These are phyloP conservation scores for Porites lobata DNA, from an alignment of 92 coral and sea anemone genomes.

Conservation along the genomic window DNA sequence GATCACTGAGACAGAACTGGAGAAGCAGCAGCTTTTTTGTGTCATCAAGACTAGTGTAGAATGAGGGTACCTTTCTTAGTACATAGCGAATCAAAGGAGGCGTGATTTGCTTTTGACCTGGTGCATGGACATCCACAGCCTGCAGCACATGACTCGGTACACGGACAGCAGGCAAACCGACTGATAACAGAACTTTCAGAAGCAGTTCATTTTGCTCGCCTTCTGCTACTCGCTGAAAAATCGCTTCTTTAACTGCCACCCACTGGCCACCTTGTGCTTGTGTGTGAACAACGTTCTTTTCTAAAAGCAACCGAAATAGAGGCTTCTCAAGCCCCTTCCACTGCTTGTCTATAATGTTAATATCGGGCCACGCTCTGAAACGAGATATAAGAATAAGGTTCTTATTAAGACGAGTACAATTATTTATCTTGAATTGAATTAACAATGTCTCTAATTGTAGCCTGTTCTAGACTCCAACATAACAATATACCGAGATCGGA, in stretches of 20 bases:
- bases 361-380: constrained; percentile 81
- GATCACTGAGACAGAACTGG: constrained; percentile 70
- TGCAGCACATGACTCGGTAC: constrained; percentile 62
- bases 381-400: neutral
- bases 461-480: no score
- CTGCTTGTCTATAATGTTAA: constrained; percentile 52
- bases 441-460: no score
- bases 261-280: constrained; percentile 67
- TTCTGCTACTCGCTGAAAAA: constrained; percentile 23
- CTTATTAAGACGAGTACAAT: neutral
- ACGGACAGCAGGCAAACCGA: constrained; percentile 43
- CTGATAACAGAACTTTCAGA: constrained; percentile 27
- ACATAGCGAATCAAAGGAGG: neutral
- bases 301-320: constrained; percentile 41
- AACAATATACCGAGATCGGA: no score
- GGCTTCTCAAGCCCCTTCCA: constrained; percentile 62
- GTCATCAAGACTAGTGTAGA: constrained; percentile 39
- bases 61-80: constrained; percentile 6
- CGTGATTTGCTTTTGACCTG: neutral
- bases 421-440: no score
- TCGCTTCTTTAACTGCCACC: constrained; percentile 53
- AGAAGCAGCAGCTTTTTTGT: constrained; percentile 71
- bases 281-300: constrained; percentile 46
- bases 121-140: constrained; percentile 7
- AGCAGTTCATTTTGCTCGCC: constrained; percentile 31